These are phyloP conservation scores for Neolamprologus hecqui DNA, from an alignment of 2,113 vertebrate genomes.

Conservation along the genomic window DNA sequence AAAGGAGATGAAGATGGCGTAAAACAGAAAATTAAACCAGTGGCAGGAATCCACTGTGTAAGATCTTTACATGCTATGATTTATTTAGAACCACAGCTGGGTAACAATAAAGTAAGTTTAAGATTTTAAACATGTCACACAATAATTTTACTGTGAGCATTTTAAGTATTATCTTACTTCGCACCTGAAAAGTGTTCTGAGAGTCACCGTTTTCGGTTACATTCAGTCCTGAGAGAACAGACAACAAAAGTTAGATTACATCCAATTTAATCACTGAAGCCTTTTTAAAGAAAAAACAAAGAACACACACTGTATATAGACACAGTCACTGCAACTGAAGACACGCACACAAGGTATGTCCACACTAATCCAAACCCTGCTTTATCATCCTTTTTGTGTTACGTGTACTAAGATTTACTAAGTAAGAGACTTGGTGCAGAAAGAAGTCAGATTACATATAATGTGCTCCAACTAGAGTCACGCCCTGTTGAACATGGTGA, in stretches of 20 bases:
- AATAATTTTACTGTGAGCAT: background rate
- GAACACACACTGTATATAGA: accelerated
- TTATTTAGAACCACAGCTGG: background rate
- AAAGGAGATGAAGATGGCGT: background rate
- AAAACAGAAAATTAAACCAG: background rate
- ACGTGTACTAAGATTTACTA: background rate
- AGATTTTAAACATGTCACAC: background rate
- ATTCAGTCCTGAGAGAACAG: constrained; percentile 75
- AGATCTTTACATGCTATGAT: background rate
- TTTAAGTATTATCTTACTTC: background rate
- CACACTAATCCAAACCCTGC: background rate
- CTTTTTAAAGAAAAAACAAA: background rate
- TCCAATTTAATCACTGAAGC: background rate
- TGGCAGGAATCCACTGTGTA: background rate
- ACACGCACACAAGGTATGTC: background rate
- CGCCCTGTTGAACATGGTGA: background rate
- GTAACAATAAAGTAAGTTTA: background rate
- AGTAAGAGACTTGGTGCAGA: background rate
- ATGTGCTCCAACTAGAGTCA: accelerated
- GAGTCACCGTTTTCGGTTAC: constrained; percentile 62
- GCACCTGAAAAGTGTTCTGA: constrained; percentile 86
- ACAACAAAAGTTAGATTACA: background rate
- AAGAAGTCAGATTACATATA: background rate
- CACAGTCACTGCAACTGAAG: background rate
- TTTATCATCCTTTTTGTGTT: background rate